Percentiles rank a stretch among this genome's conserved stretches.
Conservation (phyloP, 1,140 invertebrate species). For the Megalopta genalis region DNA sequence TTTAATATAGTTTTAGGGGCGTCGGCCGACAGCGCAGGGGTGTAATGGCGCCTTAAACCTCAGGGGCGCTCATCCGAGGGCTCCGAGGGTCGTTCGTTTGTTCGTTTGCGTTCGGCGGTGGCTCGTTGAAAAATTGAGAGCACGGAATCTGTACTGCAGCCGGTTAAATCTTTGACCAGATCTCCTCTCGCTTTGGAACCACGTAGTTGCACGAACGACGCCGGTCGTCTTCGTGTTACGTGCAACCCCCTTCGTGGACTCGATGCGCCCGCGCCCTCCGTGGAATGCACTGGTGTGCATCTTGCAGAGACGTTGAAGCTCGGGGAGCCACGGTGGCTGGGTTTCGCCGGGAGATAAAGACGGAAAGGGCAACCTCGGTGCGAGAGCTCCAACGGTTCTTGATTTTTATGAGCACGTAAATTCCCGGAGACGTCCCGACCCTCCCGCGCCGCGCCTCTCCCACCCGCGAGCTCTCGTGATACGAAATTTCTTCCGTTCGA, state of each 20-base stretch:
- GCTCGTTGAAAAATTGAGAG: constrained; percentile 50
- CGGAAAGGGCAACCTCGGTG: constrained; percentile 75
- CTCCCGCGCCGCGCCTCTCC: not conserved
- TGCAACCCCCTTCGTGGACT: not conserved
- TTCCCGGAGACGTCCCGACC: constrained; percentile 66
- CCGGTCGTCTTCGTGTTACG: not conserved
- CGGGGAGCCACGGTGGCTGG: constrained; percentile 21
- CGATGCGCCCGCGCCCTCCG: not conserved
- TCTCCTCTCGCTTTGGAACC: constrained; percentile 14
- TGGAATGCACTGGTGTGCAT: constrained; percentile 34
- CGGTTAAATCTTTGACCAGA: constrained; percentile 52
- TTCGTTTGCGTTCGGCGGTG: not conserved
- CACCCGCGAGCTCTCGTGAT: not conserved
- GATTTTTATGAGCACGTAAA: constrained; percentile 81
- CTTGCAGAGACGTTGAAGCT: constrained; percentile 13
- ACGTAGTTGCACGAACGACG: constrained; percentile 1
- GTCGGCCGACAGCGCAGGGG: constrained; percentile 74
- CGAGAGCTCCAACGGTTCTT: constrained; percentile 77
- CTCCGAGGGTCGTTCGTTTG: not conserved
- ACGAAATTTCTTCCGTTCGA: constrained; percentile 37
- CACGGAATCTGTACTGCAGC: constrained; percentile 53
- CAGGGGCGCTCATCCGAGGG: constrained; percentile 72
- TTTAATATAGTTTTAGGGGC: constrained; percentile 81
- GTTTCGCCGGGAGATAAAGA: constrained; percentile 53
- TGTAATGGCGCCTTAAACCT: constrained; percentile 80